A percentile compares a stretch with the other conserved stretches of the same genome.
Conservation (phyloP, 2,888 invertebrate species). For the Resseliella maxima region DNA sequence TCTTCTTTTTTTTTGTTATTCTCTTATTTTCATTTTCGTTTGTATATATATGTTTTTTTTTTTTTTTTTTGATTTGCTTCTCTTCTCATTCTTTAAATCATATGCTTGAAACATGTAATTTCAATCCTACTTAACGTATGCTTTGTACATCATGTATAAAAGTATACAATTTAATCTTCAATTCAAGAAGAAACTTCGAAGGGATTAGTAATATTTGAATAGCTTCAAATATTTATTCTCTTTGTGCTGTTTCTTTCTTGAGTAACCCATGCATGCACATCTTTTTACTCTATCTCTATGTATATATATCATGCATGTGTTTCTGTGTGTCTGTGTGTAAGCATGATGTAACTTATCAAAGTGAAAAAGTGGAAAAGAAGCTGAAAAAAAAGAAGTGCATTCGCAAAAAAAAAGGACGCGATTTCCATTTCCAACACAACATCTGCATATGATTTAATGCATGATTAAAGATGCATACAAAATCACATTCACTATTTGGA, state of each 20-base stretch:
- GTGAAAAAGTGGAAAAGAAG: neutral
- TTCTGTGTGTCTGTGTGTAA: too few relatives aligned
- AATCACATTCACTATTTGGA: neutral
- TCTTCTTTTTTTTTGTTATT: neutral
- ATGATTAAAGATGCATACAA: conserved; percentile 42
- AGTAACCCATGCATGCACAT: conserved; percentile 23
- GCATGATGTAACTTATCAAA: neutral
- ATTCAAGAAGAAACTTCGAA: neutral
- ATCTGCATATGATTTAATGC: conserved; percentile 41
- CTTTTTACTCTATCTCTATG: too few relatives aligned
- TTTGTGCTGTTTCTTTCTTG: neutral
- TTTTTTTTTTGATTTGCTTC: neutral
- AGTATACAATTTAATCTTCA: conserved; percentile 53
- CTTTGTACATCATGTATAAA: conserved; percentile 16
- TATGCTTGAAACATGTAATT: neutral
- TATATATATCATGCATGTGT: too few relatives aligned
- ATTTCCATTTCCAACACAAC: neutral
- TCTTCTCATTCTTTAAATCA: neutral
- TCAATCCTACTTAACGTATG: neutral
- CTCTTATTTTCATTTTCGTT: neutral
- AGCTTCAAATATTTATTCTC: neutral
- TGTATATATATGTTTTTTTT: neutral
- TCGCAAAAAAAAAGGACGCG: neutral
- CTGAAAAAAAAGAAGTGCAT: neutral
- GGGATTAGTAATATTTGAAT: conserved; percentile 43